These are phyloP conservation scores for Spisula solida DNA, from an alignment of 2,888 invertebrate genomes.

Conservation along the genomic window DNA sequence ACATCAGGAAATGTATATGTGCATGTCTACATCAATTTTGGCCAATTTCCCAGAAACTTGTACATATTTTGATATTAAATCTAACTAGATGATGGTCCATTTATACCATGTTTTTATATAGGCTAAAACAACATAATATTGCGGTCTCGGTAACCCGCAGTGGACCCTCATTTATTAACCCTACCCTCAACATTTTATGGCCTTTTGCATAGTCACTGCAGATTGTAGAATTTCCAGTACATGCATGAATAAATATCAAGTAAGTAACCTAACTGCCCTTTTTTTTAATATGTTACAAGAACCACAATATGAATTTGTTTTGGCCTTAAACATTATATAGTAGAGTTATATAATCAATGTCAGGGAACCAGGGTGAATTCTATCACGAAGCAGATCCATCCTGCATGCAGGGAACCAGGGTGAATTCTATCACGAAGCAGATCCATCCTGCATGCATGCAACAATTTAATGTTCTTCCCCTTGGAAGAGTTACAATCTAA, in stretches of 20 bases:
- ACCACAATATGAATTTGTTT: too few species aligned
- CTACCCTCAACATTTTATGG: too few species aligned
- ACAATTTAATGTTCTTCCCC: neutral
- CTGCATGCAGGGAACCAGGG: neutral
- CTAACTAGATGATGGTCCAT: neutral
- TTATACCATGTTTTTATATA: neutral
- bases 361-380: neutral
- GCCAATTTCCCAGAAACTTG: neutral
- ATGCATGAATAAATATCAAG: too few species aligned
- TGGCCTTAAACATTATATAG: neutral
- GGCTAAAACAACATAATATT: too few species aligned
- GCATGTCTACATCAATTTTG: neutral
- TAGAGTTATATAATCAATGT: neutral
- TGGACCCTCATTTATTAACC: too few species aligned
- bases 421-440: neutral
- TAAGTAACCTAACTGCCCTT: too few species aligned
- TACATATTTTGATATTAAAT: neutral
- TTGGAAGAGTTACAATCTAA: neutral
- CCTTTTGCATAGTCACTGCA: too few species aligned
- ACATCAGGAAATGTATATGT: too few species aligned
- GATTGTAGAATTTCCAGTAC: too few species aligned
- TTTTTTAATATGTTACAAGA: too few species aligned
- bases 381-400: neutral
- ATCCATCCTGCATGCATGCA: neutral
- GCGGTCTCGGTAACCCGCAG: too few species aligned